Conservation (phyloP, 92 coral and sea anemone genomes). For the Phenganax stokvisi region DNA sequence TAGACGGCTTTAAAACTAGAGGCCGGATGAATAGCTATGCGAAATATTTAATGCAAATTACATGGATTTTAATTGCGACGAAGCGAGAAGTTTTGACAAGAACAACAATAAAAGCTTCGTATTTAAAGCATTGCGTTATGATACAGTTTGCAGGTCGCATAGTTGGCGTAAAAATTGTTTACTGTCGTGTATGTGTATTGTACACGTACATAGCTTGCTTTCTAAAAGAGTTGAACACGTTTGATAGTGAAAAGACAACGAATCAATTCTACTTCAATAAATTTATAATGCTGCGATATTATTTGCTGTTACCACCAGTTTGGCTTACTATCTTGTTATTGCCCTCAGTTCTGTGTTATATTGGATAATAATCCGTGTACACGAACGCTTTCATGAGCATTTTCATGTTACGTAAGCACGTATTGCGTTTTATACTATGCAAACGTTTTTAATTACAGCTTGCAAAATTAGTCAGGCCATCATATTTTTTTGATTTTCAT, state of each 20-base stretch:
- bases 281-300: neutral
- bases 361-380: neutral
- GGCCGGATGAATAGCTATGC: constrained; percentile 3
- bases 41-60: neutral
- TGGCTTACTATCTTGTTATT: neutral
- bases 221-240: neutral
- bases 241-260: too few species aligned
- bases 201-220: neutral
- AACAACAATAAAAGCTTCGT: constrained; percentile 2
- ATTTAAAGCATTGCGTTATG: constrained; percentile 11
- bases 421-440: neutral
- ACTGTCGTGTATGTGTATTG: neutral
- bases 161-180: neutral
- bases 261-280: too few species aligned
- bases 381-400: neutral
- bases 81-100: constrained; percentile 11
- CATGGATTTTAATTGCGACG: neutral
- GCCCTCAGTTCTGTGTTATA: neutral
- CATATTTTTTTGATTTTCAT: neutral
- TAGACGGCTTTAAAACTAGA: neutral
- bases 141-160: neutral
- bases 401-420: neutral
- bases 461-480: neutral
- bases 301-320: neutral
- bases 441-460: constrained; percentile 4